Evolutionary conservation across 1,140 invertebrate genomes (phyloP).

Genomic region (Drosophila jambulina): DNA sequence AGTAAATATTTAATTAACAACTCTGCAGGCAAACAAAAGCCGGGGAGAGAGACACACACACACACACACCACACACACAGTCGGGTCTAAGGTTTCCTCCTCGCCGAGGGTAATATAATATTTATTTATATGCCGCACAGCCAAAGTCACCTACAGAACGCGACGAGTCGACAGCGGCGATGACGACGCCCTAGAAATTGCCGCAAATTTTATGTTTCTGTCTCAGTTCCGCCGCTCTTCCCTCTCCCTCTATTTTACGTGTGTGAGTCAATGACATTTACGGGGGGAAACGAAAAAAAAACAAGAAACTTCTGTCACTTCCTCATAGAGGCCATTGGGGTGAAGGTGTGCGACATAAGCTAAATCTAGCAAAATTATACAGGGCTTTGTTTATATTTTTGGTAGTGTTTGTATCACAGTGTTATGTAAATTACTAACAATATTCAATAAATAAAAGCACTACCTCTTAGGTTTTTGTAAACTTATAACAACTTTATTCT

Average conservation of each 20-base stretch:
- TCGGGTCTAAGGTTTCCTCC: constrained; percentile 68
- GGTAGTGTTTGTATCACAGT: not conserved
- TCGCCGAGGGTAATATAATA: constrained; percentile 70
- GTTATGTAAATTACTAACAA: not conserved
- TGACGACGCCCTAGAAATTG: constrained; percentile 55
- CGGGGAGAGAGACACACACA: constrained; percentile 9
- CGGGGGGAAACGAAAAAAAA: constrained; percentile 16
- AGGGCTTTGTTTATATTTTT: not conserved
- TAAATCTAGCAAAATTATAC: not conserved
- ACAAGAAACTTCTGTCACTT: constrained; percentile 37
- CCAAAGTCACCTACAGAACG: constrained; percentile 56
- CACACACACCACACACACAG: not conserved
- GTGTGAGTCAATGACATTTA: constrained; percentile 58
- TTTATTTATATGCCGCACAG: constrained; percentile 76
- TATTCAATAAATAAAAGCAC: too few relatives aligned
- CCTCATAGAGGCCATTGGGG: constrained; percentile 26
- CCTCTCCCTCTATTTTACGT: constrained; percentile 11
- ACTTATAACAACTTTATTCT: not conserved
- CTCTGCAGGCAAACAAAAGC: constrained; percentile 51
- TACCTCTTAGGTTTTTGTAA: not conserved
- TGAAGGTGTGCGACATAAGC: constrained; percentile 39
- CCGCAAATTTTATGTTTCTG: constrained; percentile 46
- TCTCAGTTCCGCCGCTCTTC: constrained; percentile 5
- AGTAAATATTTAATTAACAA: constrained; percentile 83
- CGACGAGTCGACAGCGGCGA: constrained; percentile 22